A percentile compares a stretch with the other conserved stretches of the same genome.
phyloP scores from a whole-genome alignment of 2,113 vertebrate species.

The Cephalopholis sonnerati region DNA sequence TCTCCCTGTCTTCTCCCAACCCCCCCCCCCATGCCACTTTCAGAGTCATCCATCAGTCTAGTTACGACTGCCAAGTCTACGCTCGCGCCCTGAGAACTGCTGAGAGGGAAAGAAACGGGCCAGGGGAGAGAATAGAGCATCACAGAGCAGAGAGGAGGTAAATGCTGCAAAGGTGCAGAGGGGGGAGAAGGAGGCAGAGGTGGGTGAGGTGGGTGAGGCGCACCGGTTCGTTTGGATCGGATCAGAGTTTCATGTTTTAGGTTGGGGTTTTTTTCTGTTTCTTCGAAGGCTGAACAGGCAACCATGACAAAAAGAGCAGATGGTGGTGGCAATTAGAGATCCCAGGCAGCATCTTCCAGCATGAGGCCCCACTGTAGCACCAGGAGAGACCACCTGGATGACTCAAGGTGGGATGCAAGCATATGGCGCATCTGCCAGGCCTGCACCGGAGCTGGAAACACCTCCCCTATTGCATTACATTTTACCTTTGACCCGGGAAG shows the following conservation, averaged over 20 bases:
- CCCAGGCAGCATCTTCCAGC: conserved; percentile 80
- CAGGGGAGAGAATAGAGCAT: conserved; percentile 20
- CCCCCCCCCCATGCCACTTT: conserved; percentile 57
- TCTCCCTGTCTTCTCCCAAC: conserved; percentile 25
- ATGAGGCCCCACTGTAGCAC: conserved; percentile 74
- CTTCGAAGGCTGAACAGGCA: conserved; percentile 69
- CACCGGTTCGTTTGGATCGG: conserved; percentile 26
- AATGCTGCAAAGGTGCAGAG: conserved; percentile 21
- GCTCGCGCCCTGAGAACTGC: conserved; percentile 64
- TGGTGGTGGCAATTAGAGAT: conserved; percentile 82
- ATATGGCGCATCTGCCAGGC: conserved; percentile 80
- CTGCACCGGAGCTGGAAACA: conserved; percentile 76
- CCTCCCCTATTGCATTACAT: conserved; percentile 79
- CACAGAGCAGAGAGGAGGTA: conserved; percentile 30
- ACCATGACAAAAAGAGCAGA: conserved; percentile 83
- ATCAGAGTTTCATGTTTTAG: conserved; percentile 56
- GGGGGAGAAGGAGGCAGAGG: conserved; percentile 5
- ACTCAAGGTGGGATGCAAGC: conserved; percentile 79
- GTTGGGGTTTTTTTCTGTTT: conserved; percentile 19
- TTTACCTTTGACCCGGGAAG: conserved; percentile 77
- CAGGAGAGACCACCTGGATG: conserved; percentile 82
- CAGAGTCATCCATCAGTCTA: conserved; percentile 82
- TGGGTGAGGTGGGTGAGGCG: conserved; percentile 14
- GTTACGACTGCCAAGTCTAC: conserved; percentile 76
- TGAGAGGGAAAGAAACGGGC: conserved; percentile 58